phyloP scores from a whole-genome alignment of 1,140 invertebrate genomes.

The Bombus superbus region DNA sequence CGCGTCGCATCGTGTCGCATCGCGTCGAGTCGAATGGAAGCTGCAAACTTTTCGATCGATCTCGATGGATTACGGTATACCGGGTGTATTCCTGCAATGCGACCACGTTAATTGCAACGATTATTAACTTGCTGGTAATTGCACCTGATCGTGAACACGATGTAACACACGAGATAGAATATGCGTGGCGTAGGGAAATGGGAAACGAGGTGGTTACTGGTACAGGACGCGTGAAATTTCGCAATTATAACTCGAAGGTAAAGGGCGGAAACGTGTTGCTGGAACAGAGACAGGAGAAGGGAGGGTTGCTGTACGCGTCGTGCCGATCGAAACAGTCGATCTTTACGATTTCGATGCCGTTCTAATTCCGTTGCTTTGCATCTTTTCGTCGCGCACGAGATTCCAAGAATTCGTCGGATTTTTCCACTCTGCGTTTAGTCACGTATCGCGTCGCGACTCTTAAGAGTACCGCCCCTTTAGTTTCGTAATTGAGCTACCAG shows the following conservation, averaged over 20 bases:
- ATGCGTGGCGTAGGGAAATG: slow-evolving; percentile 24
- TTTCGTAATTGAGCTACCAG: too few species aligned
- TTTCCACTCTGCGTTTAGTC: too few species aligned
- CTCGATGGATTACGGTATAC: slow-evolving; percentile 27
- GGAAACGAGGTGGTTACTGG: slow-evolving; percentile 27
- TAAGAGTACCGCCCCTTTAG: too few species aligned
- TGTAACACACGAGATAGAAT: slow-evolving; percentile 64
- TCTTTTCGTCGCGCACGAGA: not conserved
- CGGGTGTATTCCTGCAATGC: slow-evolving; percentile 15
- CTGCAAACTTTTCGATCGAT: slow-evolving; percentile 27
- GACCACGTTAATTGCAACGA: slow-evolving; percentile 69
- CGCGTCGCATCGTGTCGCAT: not conserved
- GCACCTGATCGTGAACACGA: slow-evolving; percentile 78
- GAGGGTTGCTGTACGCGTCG: not conserved
- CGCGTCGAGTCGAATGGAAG: not conserved
- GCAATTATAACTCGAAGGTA: slow-evolving; percentile 15
- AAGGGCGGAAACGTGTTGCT: slow-evolving; percentile 6
- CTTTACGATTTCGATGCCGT: not conserved
- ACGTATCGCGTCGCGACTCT: too few species aligned
- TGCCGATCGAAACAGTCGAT: not conserved
- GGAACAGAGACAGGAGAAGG: slow-evolving; percentile 14
- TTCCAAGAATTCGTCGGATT: too few species aligned
- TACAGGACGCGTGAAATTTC: slow-evolving; percentile 12
- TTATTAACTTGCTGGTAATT: slow-evolving; percentile 82
- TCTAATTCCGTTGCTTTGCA: not conserved